Conservation (phyloP, 1,140 invertebrate species). For the Nasonia vitripennis region DNA sequence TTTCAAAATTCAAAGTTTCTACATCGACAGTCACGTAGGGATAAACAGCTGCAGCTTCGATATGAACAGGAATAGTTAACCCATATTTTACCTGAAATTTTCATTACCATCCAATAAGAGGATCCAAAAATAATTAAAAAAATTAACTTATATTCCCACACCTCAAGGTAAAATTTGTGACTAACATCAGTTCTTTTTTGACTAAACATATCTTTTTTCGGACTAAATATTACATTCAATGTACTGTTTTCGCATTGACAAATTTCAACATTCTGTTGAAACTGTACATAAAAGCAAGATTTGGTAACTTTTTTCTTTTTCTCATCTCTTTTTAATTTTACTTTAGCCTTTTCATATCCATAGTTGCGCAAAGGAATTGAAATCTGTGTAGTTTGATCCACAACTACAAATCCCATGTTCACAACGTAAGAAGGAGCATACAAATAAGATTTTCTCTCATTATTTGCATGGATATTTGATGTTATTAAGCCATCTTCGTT, state of each 20-base stretch:
- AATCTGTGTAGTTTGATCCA: constrained; percentile 61
- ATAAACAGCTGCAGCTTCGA: constrained; percentile 67
- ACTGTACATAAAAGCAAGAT: constrained; percentile 62
- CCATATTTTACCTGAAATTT: constrained; percentile 62
- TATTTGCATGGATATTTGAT: background rate
- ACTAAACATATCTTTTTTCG: constrained; percentile 54
- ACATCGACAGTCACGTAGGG: constrained; percentile 61
- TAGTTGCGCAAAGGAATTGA: constrained; percentile 67
- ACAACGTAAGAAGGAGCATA: background rate
- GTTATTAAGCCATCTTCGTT: background rate
- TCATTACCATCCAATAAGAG: background rate
- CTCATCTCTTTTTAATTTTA: constrained; percentile 56
- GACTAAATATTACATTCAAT: constrained; percentile 61
- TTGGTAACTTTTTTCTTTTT: constrained; percentile 53
- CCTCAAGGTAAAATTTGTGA: constrained; percentile 63
- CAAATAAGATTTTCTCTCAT: background rate
- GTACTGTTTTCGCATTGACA: constrained; percentile 52
- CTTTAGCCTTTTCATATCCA: constrained; percentile 60
- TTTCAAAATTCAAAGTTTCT: constrained; percentile 66
- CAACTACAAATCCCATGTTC: constrained; percentile 68
- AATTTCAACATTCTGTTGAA: constrained; percentile 50
- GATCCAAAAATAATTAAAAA: background rate
- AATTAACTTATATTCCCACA: constrained; percentile 57
- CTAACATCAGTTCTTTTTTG: constrained; percentile 55
- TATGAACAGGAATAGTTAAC: constrained; percentile 65